These are phyloP conservation scores for Dorcus parallelipipedus DNA, from an alignment of 2,888 invertebrate species.

Conservation along the genomic window DNA sequence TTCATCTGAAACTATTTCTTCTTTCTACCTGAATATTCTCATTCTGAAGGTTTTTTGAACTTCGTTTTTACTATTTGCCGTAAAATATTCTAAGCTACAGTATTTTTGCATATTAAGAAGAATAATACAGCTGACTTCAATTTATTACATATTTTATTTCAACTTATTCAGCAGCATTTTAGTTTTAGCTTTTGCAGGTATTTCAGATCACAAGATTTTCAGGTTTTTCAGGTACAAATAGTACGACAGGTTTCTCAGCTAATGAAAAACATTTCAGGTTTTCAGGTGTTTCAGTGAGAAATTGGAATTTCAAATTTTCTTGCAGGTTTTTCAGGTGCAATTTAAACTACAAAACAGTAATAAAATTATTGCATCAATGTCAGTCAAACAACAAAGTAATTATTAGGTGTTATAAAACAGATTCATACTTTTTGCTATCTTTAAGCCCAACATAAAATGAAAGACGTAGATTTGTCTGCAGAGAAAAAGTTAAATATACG, in stretches of 20 bases:
- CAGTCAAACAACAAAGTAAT: not conserved
- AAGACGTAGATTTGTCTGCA: not conserved
- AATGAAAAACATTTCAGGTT: not conserved
- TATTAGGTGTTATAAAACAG: not conserved
- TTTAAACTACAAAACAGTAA: constrained; percentile 4
- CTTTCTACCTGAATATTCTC: too few relatives aligned
- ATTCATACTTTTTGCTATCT: constrained; percentile 8
- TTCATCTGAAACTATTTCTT: too few relatives aligned
- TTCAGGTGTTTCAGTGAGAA: not conserved
- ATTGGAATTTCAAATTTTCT: not conserved
- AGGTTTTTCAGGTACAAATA: not conserved
- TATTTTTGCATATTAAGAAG: too few relatives aligned
- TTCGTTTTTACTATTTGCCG: too few relatives aligned
- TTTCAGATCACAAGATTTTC: not conserved
- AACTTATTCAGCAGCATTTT: too few relatives aligned
- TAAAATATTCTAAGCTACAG: too few relatives aligned
- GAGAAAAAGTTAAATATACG: too few relatives aligned
- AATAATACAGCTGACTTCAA: too few relatives aligned
- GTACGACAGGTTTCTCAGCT: not conserved
- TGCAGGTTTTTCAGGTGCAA: constrained; percentile 6
- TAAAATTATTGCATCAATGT: too few relatives aligned
- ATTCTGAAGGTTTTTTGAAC: too few relatives aligned
- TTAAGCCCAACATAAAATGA: constrained; percentile 1
- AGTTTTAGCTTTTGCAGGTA: too few relatives aligned
- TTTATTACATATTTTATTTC: too few relatives aligned